These are phyloP conservation scores for Pocillopora grandis DNA, from an alignment of 92 coral and sea anemone species.

Conservation along the genomic window DNA sequence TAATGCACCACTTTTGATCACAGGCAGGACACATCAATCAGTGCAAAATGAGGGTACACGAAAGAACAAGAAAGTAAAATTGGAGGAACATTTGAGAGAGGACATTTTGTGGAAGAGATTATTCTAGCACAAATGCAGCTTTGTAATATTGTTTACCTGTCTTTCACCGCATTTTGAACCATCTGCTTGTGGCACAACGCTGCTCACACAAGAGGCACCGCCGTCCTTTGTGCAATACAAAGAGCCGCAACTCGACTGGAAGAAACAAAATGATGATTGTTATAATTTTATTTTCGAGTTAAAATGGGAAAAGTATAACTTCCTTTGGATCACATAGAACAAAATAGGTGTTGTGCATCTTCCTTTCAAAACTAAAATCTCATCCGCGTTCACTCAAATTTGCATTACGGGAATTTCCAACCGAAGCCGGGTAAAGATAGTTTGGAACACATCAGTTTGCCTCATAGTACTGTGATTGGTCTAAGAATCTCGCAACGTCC, in stretches of 20 bases:
- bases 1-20: slow-evolving; percentile 87
- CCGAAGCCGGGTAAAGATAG: too few species aligned
- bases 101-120: background rate
- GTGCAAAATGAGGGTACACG: background rate
- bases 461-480: too few species aligned
- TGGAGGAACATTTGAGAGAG: background rate
- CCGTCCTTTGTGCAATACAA: slow-evolving; percentile 70
- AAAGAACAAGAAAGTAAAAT: background rate
- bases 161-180: slow-evolving; percentile 88
- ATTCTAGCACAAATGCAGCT: background rate
- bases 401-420: too few species aligned
- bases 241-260: slow-evolving; percentile 31
- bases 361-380: too few species aligned
- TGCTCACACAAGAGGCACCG: slow-evolving; percentile 48
- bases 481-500: too few species aligned
- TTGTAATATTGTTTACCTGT: slow-evolving; percentile 53
- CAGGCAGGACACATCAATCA: background rate
- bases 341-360: too few species aligned
- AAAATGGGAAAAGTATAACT: too few species aligned
- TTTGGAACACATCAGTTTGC: too few species aligned
- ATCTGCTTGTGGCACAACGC: slow-evolving; percentile 67
- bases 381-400: too few species aligned
- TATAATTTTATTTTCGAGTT: too few species aligned
- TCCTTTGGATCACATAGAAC: too few species aligned
- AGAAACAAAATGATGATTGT: background rate